Evolutionary conservation across 2,113 vertebrate genomes (phyloP), one percentile per base, ranked within the genome.

Genomic region (Illadopsis cleaveri): DNA sequence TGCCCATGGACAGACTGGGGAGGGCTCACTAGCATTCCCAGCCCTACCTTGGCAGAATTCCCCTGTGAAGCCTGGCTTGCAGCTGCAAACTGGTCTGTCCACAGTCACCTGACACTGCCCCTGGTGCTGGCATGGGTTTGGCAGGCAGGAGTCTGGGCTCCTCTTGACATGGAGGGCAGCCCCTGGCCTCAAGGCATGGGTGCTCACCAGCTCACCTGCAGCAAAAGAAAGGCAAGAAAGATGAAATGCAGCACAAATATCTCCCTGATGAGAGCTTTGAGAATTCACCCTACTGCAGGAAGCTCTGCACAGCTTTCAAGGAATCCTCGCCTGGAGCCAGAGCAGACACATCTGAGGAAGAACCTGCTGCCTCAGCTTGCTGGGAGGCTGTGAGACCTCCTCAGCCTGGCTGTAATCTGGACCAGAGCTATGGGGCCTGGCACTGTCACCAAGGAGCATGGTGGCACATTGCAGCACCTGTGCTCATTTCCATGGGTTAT

Each of bases 31-130:
- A 53, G 17, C 45, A 50, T 9, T 7, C 6, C 33, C 50, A 83
- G 35, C 48, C 72, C 54, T 96, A 97, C 97, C 97, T 96, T 97
- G 89, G 64, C 97, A 97, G 68, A 96, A 84, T 0, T 5, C 4
- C 35, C 97, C 97, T 1, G 60, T 94, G 93, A 97, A 97, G 35
- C 97, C 97, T 0, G 95, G 84, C 66, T 93, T 96, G 80, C 97
- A 97, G 58, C 40, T 92, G 82, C 97, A 97, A 9, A 58, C 25
- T 22, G 90, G 23, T 53, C 45, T 51, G 38, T 82, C 51, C 21
- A 56, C 69, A 4, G 60, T 9, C 30, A 64, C 24, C 47, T 53
- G 90, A 84, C 97, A 97, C 21, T 31, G 12, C 2, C 95, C 97
- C 27, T 96, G 93, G 66, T 96, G 89, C 66, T 84, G 87, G 86